Evolutionary conservation across 2,797 vertebrate genomes (phyloP), one percentile per base, ranked within the genome.

Genomic region (Tokudaia muenninki): DNA sequence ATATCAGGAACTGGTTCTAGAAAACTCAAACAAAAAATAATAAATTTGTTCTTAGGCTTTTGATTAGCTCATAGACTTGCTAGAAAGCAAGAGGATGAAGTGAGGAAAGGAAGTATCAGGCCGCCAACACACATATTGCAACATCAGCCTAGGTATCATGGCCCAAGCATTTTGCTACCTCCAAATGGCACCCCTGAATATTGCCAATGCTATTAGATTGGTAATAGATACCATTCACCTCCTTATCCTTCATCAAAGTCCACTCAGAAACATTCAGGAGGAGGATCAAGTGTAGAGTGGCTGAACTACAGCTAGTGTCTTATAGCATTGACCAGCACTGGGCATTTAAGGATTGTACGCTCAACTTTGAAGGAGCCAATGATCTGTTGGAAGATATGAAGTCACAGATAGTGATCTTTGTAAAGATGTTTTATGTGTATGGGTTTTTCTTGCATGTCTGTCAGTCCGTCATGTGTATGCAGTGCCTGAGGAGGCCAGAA

Each of bases 241-340:
- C 41, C 37, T 55, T 65, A 37, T 86, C 41, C 92, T 67, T 44
- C 50, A 31, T 26, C 17, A 82, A 55, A 50, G 19, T 78, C 52
- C 44, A 94, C 34, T 82, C 67, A 50, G 31, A 22, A 96, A 86
- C 63, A 52, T 14, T 17, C 88, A 29, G 47, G 91, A 89, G 6
- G 1, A 17, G 19, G 3, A 74, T 94, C 31, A 78, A 3, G 50
- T 26, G 3, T 67, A 65, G 29, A 61, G 24, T 47, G 37, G 21
- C 63, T 81, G 87, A 95, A 95, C 89, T 47, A 72, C 63, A 65
- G n/a, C 37, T 94, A 88, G 24, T 70, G 13, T 87, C 67, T 87
- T 67, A 24, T 44, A 79, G 10, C 29, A 14, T 70, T 70, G 57
- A 57, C 78, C 34, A 96, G 34, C 26, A 82, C 3, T 78, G 22